Percentiles rank a stretch among this genome's conserved stretches.
Evolutionary conservation across 2,888 invertebrate genomes (phyloP).

Genomic region (Syrphus vitripennis): DNA sequence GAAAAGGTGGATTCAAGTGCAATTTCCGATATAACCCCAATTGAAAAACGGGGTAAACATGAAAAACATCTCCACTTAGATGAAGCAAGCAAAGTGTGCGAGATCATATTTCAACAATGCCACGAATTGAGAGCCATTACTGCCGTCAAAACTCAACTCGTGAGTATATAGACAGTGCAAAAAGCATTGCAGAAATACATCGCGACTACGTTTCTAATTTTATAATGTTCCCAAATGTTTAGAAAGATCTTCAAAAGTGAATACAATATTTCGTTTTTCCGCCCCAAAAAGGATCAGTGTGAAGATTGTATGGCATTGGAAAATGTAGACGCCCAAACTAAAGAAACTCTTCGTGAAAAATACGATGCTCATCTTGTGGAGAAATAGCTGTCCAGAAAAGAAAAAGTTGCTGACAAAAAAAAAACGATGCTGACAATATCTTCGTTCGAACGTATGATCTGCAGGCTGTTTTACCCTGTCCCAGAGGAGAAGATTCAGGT

Average conservation of each 20-base stretch:
- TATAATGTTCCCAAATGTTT: not conserved
- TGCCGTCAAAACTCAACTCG: not conserved
- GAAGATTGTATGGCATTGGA: too few relatives aligned
- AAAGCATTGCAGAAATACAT: not conserved
- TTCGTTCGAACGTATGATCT: constrained; percentile 2
- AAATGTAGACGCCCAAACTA: too few relatives aligned
- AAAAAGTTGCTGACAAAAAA: too few relatives aligned
- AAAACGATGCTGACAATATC: constrained; percentile 2
- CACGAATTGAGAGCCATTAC: not conserved
- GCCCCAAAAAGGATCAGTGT: too few relatives aligned
- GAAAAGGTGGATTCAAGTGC: too few relatives aligned
- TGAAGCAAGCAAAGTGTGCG: not conserved
- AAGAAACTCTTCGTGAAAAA: too few relatives aligned
- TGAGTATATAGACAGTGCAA: not conserved
- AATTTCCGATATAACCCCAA: not conserved
- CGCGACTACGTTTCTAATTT: not conserved
- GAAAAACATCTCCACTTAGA: too few relatives aligned
- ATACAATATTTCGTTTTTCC: not conserved
- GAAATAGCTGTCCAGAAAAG: not conserved
- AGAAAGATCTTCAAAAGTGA: not conserved
- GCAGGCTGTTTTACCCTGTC: not conserved
- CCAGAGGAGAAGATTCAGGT: not conserved
- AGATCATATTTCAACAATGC: not conserved
- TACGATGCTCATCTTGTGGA: not conserved
- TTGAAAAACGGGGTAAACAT: not conserved